These are phyloP conservation scores for Prionace glauca DNA, from an alignment of 2,797 vertebrate genomes.

Conservation along the genomic window DNA sequence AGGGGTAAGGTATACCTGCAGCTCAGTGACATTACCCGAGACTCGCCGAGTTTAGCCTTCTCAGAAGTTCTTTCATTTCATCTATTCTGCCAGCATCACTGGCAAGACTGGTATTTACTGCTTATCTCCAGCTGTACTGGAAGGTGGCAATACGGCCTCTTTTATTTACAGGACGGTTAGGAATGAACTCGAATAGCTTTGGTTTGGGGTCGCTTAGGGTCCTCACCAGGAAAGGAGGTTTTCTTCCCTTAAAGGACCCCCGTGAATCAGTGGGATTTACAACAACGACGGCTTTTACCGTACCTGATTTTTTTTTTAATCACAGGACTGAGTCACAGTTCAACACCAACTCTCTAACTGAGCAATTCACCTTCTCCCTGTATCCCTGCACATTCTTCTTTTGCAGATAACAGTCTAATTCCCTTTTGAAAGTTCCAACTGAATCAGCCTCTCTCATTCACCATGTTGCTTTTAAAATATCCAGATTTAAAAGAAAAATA, in stretches of 20 bases:
- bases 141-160: not conserved
- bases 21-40: not conserved
- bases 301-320: not conserved
- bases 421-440: too few species aligned
- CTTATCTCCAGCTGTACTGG: not conserved
- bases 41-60: not conserved
- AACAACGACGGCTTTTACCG: not conserved
- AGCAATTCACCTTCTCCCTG: too few species aligned
- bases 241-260: too few species aligned
- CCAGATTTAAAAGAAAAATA: not conserved
- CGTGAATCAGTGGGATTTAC: not conserved
- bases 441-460: too few species aligned
- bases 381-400: too few species aligned
- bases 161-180: not conserved
- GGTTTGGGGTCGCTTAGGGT: not conserved
- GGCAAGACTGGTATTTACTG: not conserved
- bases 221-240: not conserved
- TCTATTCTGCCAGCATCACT: not conserved
- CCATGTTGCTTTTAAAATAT: not conserved
- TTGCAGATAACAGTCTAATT: too few species aligned
- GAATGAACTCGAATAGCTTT: not conserved
- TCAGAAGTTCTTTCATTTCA: not conserved
- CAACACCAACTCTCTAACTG: too few species aligned
- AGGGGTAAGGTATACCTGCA: not conserved
- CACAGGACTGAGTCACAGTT: too few species aligned